Base-by-base conservation (phyloP, 2,113 vertebrate genomes). In the Vireo altiloquus region DNA sequence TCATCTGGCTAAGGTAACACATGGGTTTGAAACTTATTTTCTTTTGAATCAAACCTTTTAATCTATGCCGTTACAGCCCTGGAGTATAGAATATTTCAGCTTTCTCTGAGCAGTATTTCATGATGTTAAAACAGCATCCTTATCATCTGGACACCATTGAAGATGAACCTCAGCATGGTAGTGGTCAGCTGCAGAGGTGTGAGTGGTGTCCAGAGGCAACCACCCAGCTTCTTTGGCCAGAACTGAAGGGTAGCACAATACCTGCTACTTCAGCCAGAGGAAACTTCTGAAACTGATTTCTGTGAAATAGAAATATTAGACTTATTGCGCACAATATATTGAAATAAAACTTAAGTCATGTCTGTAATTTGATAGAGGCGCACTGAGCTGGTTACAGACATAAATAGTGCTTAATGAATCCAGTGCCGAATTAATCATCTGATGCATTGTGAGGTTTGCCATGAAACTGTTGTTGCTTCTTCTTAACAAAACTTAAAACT, bases 1-100 rank as follows among this genome's bases (percentile, higher is more conserved):
- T 96, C 99, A 99, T 94, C 98, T 99, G 98, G 98, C 98, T 90
- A 99, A 99, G 99, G 99, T 99, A 98, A 98, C 96, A 46, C 11
- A 70, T 64, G 42, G 1, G 39, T 85, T 80, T 31, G 11, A 76
- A 68, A 35, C 27, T 25, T 7, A 13, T 13, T 8, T 37, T 66
- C 35, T 66, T 35, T 40, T 13, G 1, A 49, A 31, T 76, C 42
- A 56, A 56, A 16, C 3, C 4, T 42, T 89, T 91, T 42, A 52
- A 39, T 68, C 11, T 37, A 22, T 78, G 16, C 12, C 9, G 37
- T 0, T 60, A 4, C 10, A 49, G 31, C 10, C 7, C 9, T 61
- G 35, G 37, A 53, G 15, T 68, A 37, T 13, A 40, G 20, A 89
- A 37, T 39, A 27, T 24, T 1, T 37, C 23, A 40, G 9, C 54